Percentiles rank a stretch among this genome's conserved stretches.
These are phyloP conservation scores for Philopotamus ludificatus DNA, from an alignment of 1,140 invertebrate species.

Conservation along the genomic window DNA sequence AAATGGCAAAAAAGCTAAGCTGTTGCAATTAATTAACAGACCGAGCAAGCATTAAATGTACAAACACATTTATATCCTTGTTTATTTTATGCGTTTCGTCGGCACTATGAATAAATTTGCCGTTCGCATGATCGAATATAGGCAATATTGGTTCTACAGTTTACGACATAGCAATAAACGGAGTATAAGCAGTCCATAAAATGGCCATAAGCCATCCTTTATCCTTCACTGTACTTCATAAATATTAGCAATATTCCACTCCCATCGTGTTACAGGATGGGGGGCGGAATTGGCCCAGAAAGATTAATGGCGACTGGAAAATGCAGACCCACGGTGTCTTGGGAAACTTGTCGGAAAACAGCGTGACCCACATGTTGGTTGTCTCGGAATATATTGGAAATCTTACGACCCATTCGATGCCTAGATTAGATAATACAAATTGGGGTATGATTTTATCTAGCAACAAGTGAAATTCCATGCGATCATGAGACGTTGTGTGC, in stretches of 20 bases:
- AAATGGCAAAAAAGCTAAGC: too few species aligned
- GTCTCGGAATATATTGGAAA: too few species aligned
- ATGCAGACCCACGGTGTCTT: background rate
- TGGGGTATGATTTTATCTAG: too few species aligned
- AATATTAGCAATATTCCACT: background rate
- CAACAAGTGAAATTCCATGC: too few species aligned
- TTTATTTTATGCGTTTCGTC: background rate
- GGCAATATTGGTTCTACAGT: background rate
- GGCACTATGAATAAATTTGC: background rate
- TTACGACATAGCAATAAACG: background rate
- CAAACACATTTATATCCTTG: too few species aligned
- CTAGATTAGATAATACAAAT: too few species aligned
- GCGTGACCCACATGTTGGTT: background rate
- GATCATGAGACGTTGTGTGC: too few species aligned
- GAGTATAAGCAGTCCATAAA: background rate
- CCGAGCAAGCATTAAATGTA: too few species aligned
- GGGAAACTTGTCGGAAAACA: background rate
- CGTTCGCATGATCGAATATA: background rate
- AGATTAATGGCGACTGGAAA: background rate
- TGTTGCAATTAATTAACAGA: too few species aligned
- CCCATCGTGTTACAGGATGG: background rate
- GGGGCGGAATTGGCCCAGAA: background rate
- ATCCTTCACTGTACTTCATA: background rate
- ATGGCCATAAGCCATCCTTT: background rate
- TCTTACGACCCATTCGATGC: too few species aligned